Base-by-base conservation (phyloP, 2,797 vertebrate species). In the Thalassophryne amazonica region DNA sequence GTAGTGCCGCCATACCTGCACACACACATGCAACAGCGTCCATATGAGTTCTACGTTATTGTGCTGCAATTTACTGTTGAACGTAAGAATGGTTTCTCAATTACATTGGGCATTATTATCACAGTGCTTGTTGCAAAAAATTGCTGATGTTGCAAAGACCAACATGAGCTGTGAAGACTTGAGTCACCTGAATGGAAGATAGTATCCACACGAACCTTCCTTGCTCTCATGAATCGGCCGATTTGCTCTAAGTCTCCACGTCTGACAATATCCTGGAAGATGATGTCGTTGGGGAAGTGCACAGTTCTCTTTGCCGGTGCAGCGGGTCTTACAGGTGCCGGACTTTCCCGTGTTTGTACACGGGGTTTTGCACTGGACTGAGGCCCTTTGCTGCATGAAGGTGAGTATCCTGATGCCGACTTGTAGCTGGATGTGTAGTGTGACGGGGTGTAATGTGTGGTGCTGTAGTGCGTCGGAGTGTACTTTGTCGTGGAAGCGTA, bases 191-290 rank as follows among this genome's bases (percentile, higher is more conserved):
- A 97, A 39, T 91, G 91, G 69, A 98, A 93, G 57, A 98, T 78
- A 4, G 93, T 94, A 58, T 96, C 94, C 81, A 99, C 81, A 0
- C 92, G 86, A 37, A 97, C 94, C 50, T 98, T 99, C 73, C 92
- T 91, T 2, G 94, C 88, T 23, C 95, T 91, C 67, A 99, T 93
- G 80, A 99, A 99, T 0, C 96, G 92, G 8, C 94, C 94, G 7
- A 99, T 94, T 85, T 97, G 95, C 75, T 94, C 94, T 87, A 97
- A 49, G 65, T 98, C 95, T 0, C 95, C 93, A 45, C 93, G 91
- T 18, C 93, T 89, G 28, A 99, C 92, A 38, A 93, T 89, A 78
- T 99, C 97, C 87, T 96, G 90, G 68, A 99, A 98, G 57, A 99
- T 45, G 45, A 99, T 80, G 4, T 99, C 94, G 0, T 96, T 95